A percentile compares a stretch with the other conserved stretches of the same genome.
These are phyloP conservation scores for Zootoca vivipara DNA, from an alignment of 2,113 vertebrate genomes.

Conservation along the genomic window DNA sequence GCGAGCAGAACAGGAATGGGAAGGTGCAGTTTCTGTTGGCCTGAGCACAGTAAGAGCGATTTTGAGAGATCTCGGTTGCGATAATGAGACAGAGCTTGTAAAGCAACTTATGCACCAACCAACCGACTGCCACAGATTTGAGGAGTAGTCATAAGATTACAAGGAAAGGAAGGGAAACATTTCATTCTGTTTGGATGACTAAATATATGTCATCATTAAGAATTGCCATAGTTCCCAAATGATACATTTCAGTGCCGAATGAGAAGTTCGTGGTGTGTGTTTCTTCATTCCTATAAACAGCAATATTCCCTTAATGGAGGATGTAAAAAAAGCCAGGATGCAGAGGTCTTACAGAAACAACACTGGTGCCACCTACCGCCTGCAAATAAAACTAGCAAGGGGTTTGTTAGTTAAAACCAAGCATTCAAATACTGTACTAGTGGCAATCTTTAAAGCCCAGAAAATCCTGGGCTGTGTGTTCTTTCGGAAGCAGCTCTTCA, in stretches of 20 bases:
- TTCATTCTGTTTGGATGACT: neutral
- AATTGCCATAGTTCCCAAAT: neutral
- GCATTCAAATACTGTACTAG: neutral
- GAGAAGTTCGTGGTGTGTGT: neutral
- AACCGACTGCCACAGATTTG: no score
- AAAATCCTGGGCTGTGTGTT: no score
- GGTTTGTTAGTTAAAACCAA: neutral
- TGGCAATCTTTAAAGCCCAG: neutral
- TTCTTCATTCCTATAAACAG: neutral
- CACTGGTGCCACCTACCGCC: constrained; percentile 30
- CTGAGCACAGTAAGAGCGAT: neutral
- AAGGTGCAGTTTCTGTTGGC: neutral
- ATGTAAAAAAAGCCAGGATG: neutral
- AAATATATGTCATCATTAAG: neutral
- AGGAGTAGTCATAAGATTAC: neutral
- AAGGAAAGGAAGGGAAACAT: neutral
- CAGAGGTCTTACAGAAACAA: neutral
- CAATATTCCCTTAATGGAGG: neutral
- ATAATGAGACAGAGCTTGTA: neutral
- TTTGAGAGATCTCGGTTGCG: neutral
- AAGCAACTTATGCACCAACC: neutral
- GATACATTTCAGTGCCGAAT: neutral
- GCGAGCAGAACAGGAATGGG: neutral
- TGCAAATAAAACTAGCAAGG: neutral
- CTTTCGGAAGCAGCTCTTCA: neutral